Base-by-base conservation (phyloP, 2,113 vertebrate genomes). In the Buteo buteo region DNA sequence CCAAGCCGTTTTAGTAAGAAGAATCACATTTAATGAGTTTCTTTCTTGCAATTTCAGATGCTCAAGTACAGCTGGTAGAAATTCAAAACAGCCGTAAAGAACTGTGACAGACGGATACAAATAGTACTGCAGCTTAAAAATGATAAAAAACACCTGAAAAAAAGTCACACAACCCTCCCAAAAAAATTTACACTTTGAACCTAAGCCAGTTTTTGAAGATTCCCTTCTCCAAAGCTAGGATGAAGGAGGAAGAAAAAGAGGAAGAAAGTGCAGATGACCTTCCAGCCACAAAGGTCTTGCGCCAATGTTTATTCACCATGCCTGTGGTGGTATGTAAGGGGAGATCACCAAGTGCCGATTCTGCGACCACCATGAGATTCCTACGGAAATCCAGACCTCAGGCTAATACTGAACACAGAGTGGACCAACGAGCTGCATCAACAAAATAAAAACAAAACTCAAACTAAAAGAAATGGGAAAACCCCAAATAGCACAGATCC, bases 91-190 rank as follows among this genome's bases (percentile, higher is more conserved):
- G 98, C 98, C 97, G 97, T 97, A 98, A 96, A 97, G 98, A 98
- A 97, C 97, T 97, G 98, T 97, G 98, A 98, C 97, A 98, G 96
- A 98, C 98, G 38, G 98, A 98, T 98, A 98, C 98, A 98, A 98
- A 98, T 97, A 98, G 98, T 98, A 98, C 98, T 98, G 98, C 97
- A 97, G 98, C 98, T 98, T 98, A 89, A 98, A 98, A 98, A 98
- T 97, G 98, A 98, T 98, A 97, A 98, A 98, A 97, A 97, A 97
- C 97, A 98, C 94, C 97, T 97, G 97, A 96, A 98, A 97, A 98
- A 98, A 98, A 97, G 97, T 96, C 97, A 97, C 98, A 97, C 97
- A 79, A 97, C 96, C 95, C 97, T 97, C 62, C 97, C 97, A 97
- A 97, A 96, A 95, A 98, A 98, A 98, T 98, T 97, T 98, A 98